These are phyloP conservation scores for Xiphophorus maculatus DNA, from an alignment of 2,113 vertebrate genomes.

Conservation along the genomic window DNA sequence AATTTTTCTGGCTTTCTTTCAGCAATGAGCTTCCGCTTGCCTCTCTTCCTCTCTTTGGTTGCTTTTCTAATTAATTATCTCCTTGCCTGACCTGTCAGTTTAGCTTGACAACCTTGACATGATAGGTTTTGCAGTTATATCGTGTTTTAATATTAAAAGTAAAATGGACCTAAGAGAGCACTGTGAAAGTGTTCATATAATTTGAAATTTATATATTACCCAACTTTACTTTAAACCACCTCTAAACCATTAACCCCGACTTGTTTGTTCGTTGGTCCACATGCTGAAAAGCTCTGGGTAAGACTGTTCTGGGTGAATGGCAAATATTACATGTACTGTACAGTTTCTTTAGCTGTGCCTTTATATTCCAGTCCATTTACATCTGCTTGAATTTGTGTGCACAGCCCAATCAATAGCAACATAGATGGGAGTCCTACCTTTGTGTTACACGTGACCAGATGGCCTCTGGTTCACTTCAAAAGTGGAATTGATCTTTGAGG, in stretches of 20 bases:
- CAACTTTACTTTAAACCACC: neutral
- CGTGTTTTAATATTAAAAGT: neutral
- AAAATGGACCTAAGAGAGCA: neutral
- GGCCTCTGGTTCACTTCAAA: conserved; percentile 26
- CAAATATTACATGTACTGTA: conserved; percentile 1
- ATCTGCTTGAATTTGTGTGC: conserved; percentile 34
- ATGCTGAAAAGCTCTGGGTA: neutral
- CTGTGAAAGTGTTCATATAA: neutral
- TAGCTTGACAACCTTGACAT: neutral
- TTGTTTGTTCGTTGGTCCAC: neutral
- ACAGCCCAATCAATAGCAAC: conserved; percentile 46
- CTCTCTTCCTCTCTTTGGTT: neutral
- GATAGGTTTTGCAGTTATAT: neutral
- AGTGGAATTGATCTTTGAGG: conserved; percentile 49
- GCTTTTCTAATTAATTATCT: neutral
- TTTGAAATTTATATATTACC: neutral
- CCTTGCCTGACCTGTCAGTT: neutral
- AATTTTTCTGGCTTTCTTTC: too few relatives aligned
- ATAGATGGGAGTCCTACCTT: conserved; percentile 16
- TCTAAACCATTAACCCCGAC: neutral
- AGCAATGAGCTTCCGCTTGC: neutral
- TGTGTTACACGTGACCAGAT: conserved; percentile 27
- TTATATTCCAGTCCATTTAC: conserved; percentile 31
- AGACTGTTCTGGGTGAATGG: neutral
- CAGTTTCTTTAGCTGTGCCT: neutral